Percentiles rank a stretch among this genome's conserved stretches.
Conservation (phyloP, 2,888 invertebrate species). For the Microdon myrmicae region DNA sequence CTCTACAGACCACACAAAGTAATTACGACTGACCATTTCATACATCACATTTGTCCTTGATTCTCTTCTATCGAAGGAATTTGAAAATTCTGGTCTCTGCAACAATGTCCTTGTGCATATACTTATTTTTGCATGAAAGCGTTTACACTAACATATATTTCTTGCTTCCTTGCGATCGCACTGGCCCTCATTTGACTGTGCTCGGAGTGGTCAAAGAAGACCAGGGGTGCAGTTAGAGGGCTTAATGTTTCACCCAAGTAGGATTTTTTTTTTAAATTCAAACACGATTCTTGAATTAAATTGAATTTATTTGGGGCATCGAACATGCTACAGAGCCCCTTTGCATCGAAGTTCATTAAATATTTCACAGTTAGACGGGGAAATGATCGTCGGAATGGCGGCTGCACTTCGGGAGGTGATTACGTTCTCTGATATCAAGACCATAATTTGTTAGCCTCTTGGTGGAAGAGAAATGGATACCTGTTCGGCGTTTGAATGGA, state of each 20-base stretch:
- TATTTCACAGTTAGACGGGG: conserved; percentile 38
- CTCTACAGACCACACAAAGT: too few species aligned
- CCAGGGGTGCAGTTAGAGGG: too few species aligned
- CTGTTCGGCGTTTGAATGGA: conserved; percentile 35
- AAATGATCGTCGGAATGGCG: conserved; percentile 13
- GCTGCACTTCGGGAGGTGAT: conserved; percentile 30
- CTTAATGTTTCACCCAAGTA: conserved; percentile 2
- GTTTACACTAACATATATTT: conserved; percentile 9
- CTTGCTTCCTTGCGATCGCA: too few species aligned
- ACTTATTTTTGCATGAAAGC: too few species aligned
- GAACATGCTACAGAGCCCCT: conserved; percentile 13
- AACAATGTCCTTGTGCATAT: too few species aligned
- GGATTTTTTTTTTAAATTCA: conserved; percentile 14
- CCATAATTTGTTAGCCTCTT: conserved; percentile 39
- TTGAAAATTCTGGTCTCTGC: too few species aligned
- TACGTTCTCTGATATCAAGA: conserved; percentile 30
- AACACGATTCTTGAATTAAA: conserved; percentile 48
- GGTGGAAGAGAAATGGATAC: conserved; percentile 41
- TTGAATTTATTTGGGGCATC: conserved; percentile 43
- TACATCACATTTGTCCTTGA: too few species aligned
- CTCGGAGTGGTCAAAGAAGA: too few species aligned
- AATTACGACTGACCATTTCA: too few species aligned
- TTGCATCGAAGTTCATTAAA: conserved; percentile 12
- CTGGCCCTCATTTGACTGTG: too few species aligned
- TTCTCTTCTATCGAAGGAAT: too few species aligned